Percentiles rank a stretch among this genome's conserved stretches.
These are phyloP conservation scores for Trachurus trachurus DNA, from an alignment of 2,797 vertebrate species.

Conservation along the genomic window DNA sequence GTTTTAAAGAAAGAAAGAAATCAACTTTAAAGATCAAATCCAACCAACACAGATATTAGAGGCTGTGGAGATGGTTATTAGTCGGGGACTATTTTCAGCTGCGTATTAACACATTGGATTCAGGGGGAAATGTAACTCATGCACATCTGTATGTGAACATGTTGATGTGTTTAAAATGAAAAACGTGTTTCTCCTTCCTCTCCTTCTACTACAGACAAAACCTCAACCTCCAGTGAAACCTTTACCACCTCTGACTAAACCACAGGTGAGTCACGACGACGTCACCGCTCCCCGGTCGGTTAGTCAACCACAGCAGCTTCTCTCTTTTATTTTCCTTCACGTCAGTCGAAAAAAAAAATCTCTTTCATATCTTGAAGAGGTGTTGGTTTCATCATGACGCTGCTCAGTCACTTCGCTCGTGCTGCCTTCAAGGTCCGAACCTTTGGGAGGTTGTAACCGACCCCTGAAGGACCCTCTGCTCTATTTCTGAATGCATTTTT, in stretches of 20 bases:
- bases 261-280: constrained; percentile 74
- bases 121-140: not conserved
- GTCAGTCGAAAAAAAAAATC: no score
- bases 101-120: not conserved
- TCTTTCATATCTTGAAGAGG: no score
- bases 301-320: no score
- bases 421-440: not conserved
- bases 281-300: not conserved
- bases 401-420: not conserved
- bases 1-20: no score
- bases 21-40: no score
- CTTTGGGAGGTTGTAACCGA: not conserved
- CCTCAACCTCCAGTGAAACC: constrained; percentile 80
- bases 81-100: no score
- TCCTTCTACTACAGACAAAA: constrained; percentile 62
- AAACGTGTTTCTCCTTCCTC: not conserved
- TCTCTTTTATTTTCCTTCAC: no score
- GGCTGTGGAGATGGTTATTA: no score
- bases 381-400: not conserved
- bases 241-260: constrained; percentile 72
- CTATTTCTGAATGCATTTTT: no score
- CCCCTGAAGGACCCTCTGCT: not conserved
- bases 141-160: no score
- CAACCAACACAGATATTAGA: no score
- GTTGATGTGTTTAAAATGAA: not conserved